Evolutionary conservation across 2,888 invertebrate species (phyloP), one percentile per base, ranked within the genome.

Genomic region (Diadegma fenestrale): DNA sequence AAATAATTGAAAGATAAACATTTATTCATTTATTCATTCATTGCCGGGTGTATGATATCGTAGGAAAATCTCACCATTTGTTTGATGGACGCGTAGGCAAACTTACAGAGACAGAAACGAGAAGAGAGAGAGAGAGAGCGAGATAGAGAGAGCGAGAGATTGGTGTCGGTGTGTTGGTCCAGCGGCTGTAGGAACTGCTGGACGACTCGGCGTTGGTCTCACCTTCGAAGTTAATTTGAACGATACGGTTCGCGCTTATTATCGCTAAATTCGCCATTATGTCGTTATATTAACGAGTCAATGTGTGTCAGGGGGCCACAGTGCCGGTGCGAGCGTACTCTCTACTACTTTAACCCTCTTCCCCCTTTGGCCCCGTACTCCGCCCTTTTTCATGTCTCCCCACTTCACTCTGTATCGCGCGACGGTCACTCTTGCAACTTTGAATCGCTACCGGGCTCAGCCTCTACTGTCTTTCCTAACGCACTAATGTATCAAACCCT

Each of bases 261-360:
- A 94, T 94, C 93, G 90, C 91, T 93, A 92, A 93, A 94, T 94
- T 94, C 93, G 92, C 93, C 89, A 94, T 94, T 94, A 94, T 92
- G 93, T 94, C 92, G 92, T 94, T 94, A 93, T 93, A 93, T 94
- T 93, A 94, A 94, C 94, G 92, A 94, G 93, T 93, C 91, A 92
- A 94, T 94, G 93, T 93, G 91, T 94, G 94, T 93, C 93, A 94
- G 93, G 92, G 92, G 93, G 90, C 90, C 92, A 58, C 61, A 84
- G 78, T 80, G 73, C 82, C 75, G 86, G 77, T 80, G 69, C 80
- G 73, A 78, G 66, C 82, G 78, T 61, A 80, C 79, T 76, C 78
- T 76, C 54, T 33, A 17, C 68, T 37, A 48, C 10, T 48, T 75
- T 85, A 81, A 82, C 82, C 64, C 75, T 88, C 86, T 80, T 83